Percentiles rank a stretch among this genome's conserved stretches.
phyloP scores from a whole-genome alignment of 2,797 vertebrate species.

The Nannoperca australis region DNA sequence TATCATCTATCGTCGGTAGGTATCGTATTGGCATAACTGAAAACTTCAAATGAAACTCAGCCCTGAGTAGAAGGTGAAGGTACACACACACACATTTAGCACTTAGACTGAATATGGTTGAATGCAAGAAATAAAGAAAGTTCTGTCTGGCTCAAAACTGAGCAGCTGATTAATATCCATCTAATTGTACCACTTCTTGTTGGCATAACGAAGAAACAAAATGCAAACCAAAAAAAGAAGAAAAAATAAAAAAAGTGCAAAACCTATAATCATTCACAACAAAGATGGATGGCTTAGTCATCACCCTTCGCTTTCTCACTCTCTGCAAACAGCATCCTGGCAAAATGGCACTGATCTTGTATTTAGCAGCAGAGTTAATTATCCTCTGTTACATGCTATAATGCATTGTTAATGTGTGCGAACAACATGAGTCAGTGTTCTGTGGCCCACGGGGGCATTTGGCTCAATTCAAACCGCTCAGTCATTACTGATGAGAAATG shows the following conservation, averaged over 20 bases:
- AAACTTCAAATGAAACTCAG: neutral
- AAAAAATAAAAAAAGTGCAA: constrained; percentile 19
- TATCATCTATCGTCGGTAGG: too few species aligned
- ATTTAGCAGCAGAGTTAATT: constrained; percentile 77
- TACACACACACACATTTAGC: constrained; percentile 3
- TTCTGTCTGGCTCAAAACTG: constrained; percentile 31
- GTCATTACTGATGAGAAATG: constrained; percentile 73
- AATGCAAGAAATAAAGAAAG: constrained; percentile 27
- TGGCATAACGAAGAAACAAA: constrained; percentile 61
- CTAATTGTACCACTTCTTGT: constrained; percentile 49
- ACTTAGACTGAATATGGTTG: neutral
- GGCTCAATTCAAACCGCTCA: constrained; percentile 61
- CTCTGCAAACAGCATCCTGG: constrained; percentile 52
- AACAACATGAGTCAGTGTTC: constrained; percentile 75
- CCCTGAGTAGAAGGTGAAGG: neutral
- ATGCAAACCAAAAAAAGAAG: constrained; percentile 55
- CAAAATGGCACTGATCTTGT: constrained; percentile 60
- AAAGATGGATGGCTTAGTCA: constrained; percentile 65
- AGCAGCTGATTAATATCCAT: constrained; percentile 55
- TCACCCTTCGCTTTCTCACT: constrained; percentile 52
- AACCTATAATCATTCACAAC: constrained; percentile 75
- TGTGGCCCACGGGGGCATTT: constrained; percentile 53
- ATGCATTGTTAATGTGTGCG: constrained; percentile 79
- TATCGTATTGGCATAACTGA: neutral
- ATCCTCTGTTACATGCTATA: constrained; percentile 71